A percentile compares a stretch with the other conserved stretches of the same genome.
phyloP scores from a whole-genome alignment of 2,113 vertebrate genomes.

The Centropristis striata region DNA sequence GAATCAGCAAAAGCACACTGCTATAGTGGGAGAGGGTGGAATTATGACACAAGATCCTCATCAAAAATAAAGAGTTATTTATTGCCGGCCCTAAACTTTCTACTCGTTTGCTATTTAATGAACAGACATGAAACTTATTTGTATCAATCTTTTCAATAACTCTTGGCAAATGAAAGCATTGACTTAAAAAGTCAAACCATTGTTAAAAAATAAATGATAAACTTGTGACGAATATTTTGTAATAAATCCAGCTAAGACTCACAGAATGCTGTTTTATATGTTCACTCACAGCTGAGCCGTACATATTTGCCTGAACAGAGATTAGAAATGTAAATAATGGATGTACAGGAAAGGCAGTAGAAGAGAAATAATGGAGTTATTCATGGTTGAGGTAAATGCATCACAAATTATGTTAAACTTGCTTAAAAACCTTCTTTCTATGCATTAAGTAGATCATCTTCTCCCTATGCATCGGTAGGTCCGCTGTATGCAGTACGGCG shows the following conservation, averaged over 20 bases:
- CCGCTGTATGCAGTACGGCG: background rate
- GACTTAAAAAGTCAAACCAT: background rate
- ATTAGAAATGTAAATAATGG: conserved; percentile 11
- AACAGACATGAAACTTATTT: background rate
- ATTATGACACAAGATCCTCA: too few species aligned
- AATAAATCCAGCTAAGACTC: background rate
- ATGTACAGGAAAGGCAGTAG: conserved; percentile 3
- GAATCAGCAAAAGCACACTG: too few species aligned
- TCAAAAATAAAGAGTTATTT: too few species aligned
- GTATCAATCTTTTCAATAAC: background rate
- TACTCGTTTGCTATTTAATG: background rate
- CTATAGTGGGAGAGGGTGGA: too few species aligned
- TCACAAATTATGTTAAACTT: background rate
- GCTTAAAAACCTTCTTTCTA: too few species aligned
- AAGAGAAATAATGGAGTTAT: background rate
- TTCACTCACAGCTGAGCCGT: background rate
- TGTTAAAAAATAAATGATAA: background rate
- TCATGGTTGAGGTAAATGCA: background rate
- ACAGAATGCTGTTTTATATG: background rate
- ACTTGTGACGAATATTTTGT: too few species aligned
- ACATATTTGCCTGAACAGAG: background rate
- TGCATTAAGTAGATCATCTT: background rate
- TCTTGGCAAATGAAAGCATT: background rate
- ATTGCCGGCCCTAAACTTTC: too few species aligned
- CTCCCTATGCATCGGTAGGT: conserved; percentile 4